phyloP scores from a whole-genome alignment of 2,113 vertebrate genomes.

The Shinisaurus crocodilurus region DNA sequence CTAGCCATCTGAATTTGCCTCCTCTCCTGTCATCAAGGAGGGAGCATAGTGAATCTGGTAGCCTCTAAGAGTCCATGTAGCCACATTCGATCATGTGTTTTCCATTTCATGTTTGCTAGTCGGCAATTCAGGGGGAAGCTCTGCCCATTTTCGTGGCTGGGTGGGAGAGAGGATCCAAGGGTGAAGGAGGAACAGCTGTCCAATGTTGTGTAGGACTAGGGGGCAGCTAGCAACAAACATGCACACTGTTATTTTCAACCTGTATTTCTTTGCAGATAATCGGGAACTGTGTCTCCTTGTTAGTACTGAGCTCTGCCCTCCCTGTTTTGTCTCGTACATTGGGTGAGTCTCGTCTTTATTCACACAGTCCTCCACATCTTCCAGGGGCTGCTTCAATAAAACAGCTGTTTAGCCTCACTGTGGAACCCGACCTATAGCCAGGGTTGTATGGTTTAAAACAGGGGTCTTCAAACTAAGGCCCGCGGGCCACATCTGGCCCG shows the following conservation, averaged over 20 bases:
- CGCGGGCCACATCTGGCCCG: no score
- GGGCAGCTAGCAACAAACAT: no score
- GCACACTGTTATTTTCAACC: background rate
- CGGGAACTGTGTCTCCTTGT: constrained; percentile 93
- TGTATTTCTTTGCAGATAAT: constrained; percentile 85
- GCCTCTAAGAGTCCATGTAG: background rate
- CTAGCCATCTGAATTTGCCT: background rate
- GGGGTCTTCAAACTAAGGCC: no score
- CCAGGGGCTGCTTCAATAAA: background rate
- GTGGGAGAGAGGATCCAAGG: background rate
- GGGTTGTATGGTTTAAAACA: background rate
- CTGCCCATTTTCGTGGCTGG: background rate
- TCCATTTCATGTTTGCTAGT: no score
- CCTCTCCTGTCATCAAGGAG: no score
- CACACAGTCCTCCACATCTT: background rate
- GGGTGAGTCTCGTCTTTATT: constrained; percentile 80
- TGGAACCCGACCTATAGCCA: background rate
- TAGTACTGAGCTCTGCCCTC: constrained; percentile 95
- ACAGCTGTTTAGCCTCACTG: background rate
- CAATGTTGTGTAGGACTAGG: background rate
- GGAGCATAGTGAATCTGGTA: background rate
- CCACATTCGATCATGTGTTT: background rate
- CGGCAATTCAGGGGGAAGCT: background rate
- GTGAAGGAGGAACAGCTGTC: background rate
- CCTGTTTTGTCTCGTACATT: constrained; percentile 95